Conservation (phyloP, 1,140 invertebrate species). For the Neomicropteryx cornuta region DNA sequence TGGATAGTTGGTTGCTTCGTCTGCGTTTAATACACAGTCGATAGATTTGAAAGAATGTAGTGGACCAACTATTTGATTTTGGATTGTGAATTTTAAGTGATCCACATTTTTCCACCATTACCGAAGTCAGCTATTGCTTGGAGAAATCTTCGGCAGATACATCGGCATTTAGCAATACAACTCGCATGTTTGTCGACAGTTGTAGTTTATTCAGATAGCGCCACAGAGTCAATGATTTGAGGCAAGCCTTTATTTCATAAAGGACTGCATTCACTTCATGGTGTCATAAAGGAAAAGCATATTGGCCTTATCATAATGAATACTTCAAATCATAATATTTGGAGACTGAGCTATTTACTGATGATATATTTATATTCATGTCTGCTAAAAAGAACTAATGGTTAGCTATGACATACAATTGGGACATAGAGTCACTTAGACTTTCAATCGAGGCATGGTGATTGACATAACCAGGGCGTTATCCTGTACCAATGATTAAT, state of each 20-base stretch:
- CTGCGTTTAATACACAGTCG: conserved; percentile 17
- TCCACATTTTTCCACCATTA: conserved; percentile 12
- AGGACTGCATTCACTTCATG: too few species aligned
- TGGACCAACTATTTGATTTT: conserved; percentile 9
- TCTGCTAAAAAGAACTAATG: too few species aligned
- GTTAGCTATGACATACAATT: too few species aligned
- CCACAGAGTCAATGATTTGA: conserved; percentile 7
- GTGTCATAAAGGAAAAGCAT: too few species aligned
- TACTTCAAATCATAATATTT: too few species aligned
- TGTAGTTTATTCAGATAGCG: conserved; percentile 7
- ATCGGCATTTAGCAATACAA: conserved; percentile 7
- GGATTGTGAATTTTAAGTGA: conserved; percentile 8
- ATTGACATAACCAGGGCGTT: too few species aligned
- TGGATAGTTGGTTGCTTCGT: conserved; percentile 19
- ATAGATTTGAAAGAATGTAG: conserved; percentile 16
- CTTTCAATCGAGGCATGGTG: too few species aligned
- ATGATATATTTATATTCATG: too few species aligned
- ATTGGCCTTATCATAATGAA: too few species aligned
- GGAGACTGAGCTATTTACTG: too few species aligned
- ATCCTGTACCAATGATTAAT: too few species aligned
- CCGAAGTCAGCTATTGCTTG: conserved; percentile 10
- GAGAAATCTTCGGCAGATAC: conserved; percentile 1
- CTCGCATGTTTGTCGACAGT: conserved; percentile 11
- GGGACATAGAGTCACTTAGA: too few species aligned
- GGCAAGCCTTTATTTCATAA: conserved; percentile 11